Percentiles rank a stretch among this genome's conserved stretches.
These are phyloP conservation scores for Conus ventricosus DNA, from an alignment of 1,140 invertebrate genomes.

Conservation along the genomic window DNA sequence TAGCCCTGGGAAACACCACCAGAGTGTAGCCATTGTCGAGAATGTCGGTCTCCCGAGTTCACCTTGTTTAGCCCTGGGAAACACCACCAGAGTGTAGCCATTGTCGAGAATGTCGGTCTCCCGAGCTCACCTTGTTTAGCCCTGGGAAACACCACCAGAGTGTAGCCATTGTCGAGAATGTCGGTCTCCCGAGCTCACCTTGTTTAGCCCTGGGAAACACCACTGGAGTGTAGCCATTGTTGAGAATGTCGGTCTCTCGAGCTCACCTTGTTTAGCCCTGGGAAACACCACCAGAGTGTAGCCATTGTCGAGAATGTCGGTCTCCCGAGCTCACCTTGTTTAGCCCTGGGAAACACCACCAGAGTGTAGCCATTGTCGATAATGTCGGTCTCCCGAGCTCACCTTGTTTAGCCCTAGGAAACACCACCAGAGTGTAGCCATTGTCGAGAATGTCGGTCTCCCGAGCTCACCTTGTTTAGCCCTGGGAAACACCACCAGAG, in stretches of 20 bases:
- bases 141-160: slow-evolving; percentile 58
- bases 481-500: slow-evolving; percentile 58
- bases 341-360: no score
- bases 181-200: slow-evolving; percentile 64
- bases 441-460: slow-evolving; percentile 65
- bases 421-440: slow-evolving; percentile 62
- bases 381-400: slow-evolving; percentile 63
- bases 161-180: slow-evolving; percentile 64
- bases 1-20: no score
- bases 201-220: no score
- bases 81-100: slow-evolving; percentile 62
- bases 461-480: no score
- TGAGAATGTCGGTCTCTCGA: slow-evolving; percentile 62
- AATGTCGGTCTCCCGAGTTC: slow-evolving; percentile 63
- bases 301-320: slow-evolving; percentile 64
- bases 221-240: slow-evolving; percentile 62
- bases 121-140: no score
- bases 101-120: slow-evolving; percentile 65
- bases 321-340: no score
- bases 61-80: no score
- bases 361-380: slow-evolving; percentile 64
- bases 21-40: slow-evolving; percentile 64
- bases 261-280: no score
- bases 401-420: no score
- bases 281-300: slow-evolving; percentile 61